Base-by-base conservation (phyloP, 1,140 invertebrate species). In the Drosophila santomea region DNA sequence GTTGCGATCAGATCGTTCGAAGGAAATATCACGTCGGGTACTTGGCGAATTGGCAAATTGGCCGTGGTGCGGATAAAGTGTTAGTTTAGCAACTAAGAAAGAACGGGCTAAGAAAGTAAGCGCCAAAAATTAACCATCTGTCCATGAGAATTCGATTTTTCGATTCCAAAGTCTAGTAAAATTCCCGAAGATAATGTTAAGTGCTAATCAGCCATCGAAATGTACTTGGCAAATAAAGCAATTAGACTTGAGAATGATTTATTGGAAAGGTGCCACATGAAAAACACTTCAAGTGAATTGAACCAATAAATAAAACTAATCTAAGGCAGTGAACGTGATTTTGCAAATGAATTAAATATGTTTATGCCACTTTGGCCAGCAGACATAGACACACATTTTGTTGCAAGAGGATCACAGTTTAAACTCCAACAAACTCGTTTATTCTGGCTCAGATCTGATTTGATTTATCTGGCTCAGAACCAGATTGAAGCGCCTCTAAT, bases 101-200 rank as follows among this genome's bases (percentile, higher is more conserved):
- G 55, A 35, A 75, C 86, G 86, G 82, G 50, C 68, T 72, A 52
- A 82, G 50, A 72, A 88, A 64, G 82, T 85, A 80, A 85, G 82
- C 73, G 63, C 45, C 23, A 38, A 17, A 20, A 38, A 20, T 20
- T 4, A 0, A 8, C 25, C 17, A 17, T 36, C 8, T 15, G 28
- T 41, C 47, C 48, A 38, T 61, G 44, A 56, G 44, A 56, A 36
- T 56, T 54, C n/a, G 7, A 35, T 35, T 38, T 14, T 4, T n/a
- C n/a, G 36, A 54, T 62, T 39, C 6, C 28, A 57, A 54, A 71
- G 43, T 64, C 67, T 58, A 54, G 7, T 2, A 25, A 52, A 60
- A 43, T 2, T 44, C 15, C 20, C 6, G 7, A 14, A 10, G 50
- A 68, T 35, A 56, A 66, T 23, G 32, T 12, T 35, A 17, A 48